Evolutionary conservation across 2,888 invertebrate genomes (phyloP).

Genomic region (Colletes collaris): DNA sequence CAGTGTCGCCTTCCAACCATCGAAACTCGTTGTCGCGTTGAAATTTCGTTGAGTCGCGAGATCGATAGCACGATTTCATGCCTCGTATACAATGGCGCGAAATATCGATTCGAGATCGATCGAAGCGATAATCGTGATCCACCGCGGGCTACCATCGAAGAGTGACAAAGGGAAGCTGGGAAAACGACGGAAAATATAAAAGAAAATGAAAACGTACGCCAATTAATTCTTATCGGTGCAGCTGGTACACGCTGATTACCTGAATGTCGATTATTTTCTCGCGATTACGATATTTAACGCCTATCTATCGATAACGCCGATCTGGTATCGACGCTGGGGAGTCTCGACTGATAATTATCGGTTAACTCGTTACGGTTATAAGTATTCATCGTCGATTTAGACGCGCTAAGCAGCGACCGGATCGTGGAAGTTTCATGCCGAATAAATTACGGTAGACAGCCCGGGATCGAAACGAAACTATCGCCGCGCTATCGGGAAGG

Average conservation of each 20-base stretch:
- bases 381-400: neutral
- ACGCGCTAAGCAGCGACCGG: neutral
- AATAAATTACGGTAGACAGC: constrained; percentile 8
- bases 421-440: neutral
- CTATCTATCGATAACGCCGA: constrained; percentile 22
- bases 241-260: constrained; percentile 28
- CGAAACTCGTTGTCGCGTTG: constrained; percentile 16
- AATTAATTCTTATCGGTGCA: constrained; percentile 37
- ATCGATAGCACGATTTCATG: constrained; percentile 2
- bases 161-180: neutral
- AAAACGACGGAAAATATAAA: neutral
- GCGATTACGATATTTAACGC: constrained; percentile 32
- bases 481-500: neutral
- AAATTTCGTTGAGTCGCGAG: constrained; percentile 32
- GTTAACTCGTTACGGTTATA: neutral
- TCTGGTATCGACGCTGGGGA: constrained; percentile 27
- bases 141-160: neutral
- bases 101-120: constrained; percentile 26
- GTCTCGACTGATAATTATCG: constrained; percentile 36
- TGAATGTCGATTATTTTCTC: constrained; percentile 25
- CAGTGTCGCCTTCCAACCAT: constrained; percentile 39
- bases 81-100: neutral
- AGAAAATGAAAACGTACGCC: neutral
- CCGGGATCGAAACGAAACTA: constrained; percentile 1
- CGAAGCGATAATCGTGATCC: constrained; percentile 26